Evolutionary conservation across 2,113 vertebrate genomes (phyloP).

Genomic region (Scatophagus argus): DNA sequence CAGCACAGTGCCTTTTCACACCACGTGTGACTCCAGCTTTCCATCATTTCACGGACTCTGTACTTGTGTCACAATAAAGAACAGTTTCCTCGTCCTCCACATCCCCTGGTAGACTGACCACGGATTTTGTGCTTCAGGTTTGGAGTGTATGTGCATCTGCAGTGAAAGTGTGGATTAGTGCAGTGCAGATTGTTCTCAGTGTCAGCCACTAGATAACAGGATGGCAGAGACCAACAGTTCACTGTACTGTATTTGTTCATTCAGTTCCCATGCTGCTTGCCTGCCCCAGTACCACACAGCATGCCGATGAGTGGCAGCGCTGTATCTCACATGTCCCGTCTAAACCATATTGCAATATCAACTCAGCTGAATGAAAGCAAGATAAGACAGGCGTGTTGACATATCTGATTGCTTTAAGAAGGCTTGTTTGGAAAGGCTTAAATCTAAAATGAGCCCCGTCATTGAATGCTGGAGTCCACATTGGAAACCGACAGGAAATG

Average conservation of each 20-base stretch:
- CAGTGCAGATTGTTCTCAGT: constrained; percentile 69
- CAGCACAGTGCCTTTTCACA: constrained; percentile 1
- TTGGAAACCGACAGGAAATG: constrained; percentile 31
- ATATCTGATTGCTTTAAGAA: constrained; percentile 48
- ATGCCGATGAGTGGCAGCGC: constrained; percentile 32
- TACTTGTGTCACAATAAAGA: constrained; percentile 10
- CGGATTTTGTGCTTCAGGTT: constrained; percentile 9
- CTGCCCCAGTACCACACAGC: constrained; percentile 23
- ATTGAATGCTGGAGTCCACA: constrained; percentile 36
- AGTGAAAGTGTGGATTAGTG: constrained; percentile 55
- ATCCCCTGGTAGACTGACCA: neutral
- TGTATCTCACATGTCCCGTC: constrained; percentile 39
- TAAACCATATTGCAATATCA: constrained; percentile 37
- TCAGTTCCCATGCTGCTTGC: constrained; percentile 14
- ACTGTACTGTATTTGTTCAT: constrained; percentile 43
- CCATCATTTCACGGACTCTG: neutral
- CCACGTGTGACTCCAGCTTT: constrained; percentile 7
- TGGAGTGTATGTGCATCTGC: constrained; percentile 26
- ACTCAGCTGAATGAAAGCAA: constrained; percentile 21
- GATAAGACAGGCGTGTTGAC: constrained; percentile 58
- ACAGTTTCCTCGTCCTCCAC: neutral
- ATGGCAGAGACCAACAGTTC: constrained; percentile 46
- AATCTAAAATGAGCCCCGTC: constrained; percentile 47
- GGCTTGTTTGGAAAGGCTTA: constrained; percentile 46
- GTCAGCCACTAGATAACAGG: constrained; percentile 65